Evolutionary conservation across 1,140 invertebrate genomes (phyloP), one percentile per base, ranked within the genome.

Genomic region (Drosophila littoralis): DNA sequence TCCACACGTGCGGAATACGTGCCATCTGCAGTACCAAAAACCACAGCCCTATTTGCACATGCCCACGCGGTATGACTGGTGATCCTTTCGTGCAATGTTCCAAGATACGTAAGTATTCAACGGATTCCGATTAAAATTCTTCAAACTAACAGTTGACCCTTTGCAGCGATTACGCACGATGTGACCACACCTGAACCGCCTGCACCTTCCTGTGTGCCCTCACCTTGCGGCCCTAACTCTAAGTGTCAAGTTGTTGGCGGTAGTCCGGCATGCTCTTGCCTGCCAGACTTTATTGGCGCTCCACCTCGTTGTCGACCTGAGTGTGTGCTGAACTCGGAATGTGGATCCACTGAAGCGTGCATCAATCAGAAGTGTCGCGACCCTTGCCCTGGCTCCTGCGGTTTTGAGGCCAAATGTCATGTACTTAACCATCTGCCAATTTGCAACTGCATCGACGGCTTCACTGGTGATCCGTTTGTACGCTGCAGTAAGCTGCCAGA

Each of bases 161-260:
- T 32, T 38, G 1, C 40, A 79, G 82, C 82, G 4, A 78, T 81
- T 22, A 83, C 71, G 0, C 45, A 54, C 46, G 84, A 71, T 45
- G 60, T 55, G 4, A 90, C 78, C 92, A 94, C 75, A 80, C 89
- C 73, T 51, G 92, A 75, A 77, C 92, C 70, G 95, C 95, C 35
- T 72, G 94, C 94, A 59, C 95, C 95, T 70, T 96, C 96, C 7
- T 97, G 96, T 89, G 94, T 94, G 36, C 96, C 95, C 70, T 96
- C 95, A 13, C 96, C 97, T 1, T 98, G 97, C 84, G 97, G 97
- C 17, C 96, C 96, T 1, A 96, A 97, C 86, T 95, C 96, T 1
- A 94, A 96, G 64, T 97, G 97, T 85, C 95, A 95, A 85, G 93
- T 96, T 13, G 93, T 95, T 48, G 94, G 94, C 46, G 95, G 95